Conservation (phyloP, 2,888 invertebrate genomes). For the Tridacna gigas region DNA sequence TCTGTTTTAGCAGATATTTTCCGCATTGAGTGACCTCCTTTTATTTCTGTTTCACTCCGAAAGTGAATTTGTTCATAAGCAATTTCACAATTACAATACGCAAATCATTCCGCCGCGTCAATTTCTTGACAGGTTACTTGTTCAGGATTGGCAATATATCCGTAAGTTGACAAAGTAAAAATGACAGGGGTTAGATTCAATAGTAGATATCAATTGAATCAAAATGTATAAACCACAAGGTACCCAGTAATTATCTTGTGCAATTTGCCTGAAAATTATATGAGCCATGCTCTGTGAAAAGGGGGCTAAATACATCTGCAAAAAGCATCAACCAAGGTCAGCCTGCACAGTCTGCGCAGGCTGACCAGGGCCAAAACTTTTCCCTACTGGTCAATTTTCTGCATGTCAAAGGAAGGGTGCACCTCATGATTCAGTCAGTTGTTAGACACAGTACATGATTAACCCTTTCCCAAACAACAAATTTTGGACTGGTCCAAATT, state of each 20-base stretch:
- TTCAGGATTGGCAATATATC: neutral
- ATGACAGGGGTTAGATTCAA: slow-evolving; percentile 17
- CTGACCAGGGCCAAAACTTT: no score
- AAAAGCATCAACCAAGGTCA: no score
- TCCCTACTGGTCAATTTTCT: no score
- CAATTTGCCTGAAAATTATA: slow-evolving; percentile 8
- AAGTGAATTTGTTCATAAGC: slow-evolving; percentile 1
- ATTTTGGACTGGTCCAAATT: neutral
- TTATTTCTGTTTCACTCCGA: neutral
- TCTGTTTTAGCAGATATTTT: neutral
- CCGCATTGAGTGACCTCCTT: neutral
- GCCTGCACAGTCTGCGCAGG: no score
- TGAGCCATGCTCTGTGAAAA: no score
- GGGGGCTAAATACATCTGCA: no score
- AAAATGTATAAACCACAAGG: slow-evolving; percentile 15
- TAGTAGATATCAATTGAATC: slow-evolving; percentile 23
- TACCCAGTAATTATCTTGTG: neutral
- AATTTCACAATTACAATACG: slow-evolving; percentile 2
- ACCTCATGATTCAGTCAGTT: no score
- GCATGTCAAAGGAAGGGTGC: no score
- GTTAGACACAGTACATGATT: no score
- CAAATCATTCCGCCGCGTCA: slow-evolving; percentile 3
- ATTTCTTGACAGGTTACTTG: neutral
- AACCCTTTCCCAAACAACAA: neutral
- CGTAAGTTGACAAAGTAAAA: slow-evolving; percentile 5